Evolutionary conservation across 2,797 vertebrate genomes (phyloP).

Genomic region (Paratrypauchen microcephalus): DNA sequence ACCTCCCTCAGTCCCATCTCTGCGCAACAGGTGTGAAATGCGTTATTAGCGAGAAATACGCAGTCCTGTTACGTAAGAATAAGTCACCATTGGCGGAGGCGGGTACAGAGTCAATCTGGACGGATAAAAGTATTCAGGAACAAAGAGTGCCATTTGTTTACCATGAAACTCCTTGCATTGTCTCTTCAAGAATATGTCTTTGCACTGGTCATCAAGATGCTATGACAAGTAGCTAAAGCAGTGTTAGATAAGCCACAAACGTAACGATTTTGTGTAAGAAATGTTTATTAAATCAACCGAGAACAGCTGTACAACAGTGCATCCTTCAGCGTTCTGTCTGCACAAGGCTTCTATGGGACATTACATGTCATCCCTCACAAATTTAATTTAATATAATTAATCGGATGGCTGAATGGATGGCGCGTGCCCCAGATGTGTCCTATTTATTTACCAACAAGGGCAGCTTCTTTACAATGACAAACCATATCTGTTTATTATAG

Average conservation of each 20-base stretch:
- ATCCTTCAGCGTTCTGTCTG: background rate
- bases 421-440: slow-evolving; percentile 41
- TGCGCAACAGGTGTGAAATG: slow-evolving; percentile 69
- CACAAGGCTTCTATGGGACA: slow-evolving; percentile 15
- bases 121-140: slow-evolving; percentile 18
- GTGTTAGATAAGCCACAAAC: slow-evolving; percentile 25
- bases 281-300: background rate
- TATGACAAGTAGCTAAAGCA: background rate
- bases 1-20: slow-evolving; percentile 32
- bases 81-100: slow-evolving; percentile 45
- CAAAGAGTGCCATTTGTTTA: background rate
- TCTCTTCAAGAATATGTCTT: slow-evolving; percentile 1
- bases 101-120: slow-evolving; percentile 13
- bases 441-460: slow-evolving; percentile 34
- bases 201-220: background rate
- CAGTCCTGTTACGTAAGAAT: slow-evolving; percentile 74
- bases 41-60: slow-evolving; percentile 64
- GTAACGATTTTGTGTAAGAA: background rate
- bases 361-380: slow-evolving; percentile 18
- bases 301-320: slow-evolving; percentile 16
- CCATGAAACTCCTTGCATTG: background rate
- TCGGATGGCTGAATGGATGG: slow-evolving; percentile 24
- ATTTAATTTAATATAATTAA: slow-evolving; percentile 7
- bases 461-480: background rate
- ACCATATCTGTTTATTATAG: background rate